Evolutionary conservation across 1,140 invertebrate species (phyloP).

Genomic region (Drosophila eugracilis): DNA sequence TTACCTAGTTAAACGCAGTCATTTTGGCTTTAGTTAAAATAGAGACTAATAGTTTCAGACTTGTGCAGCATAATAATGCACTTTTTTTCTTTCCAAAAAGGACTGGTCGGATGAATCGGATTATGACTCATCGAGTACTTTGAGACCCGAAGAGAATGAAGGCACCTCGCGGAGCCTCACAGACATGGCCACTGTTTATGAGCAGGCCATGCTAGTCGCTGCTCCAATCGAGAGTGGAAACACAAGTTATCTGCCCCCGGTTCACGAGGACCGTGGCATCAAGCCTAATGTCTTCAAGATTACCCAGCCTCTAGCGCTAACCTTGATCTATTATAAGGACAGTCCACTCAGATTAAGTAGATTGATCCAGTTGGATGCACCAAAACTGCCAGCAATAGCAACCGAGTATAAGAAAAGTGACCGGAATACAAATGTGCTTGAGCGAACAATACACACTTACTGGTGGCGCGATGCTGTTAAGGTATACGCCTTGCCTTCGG

Average conservation of each 20-base stretch:
- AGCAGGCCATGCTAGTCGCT: background rate
- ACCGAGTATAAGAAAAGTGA: background rate
- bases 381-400: background rate
- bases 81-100: conserved; percentile 15
- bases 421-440: conserved; percentile 2
- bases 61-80: background rate
- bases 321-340: background rate
- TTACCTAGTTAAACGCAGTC: too few relatives aligned
- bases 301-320: background rate
- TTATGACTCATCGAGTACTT: background rate
- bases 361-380: conserved; percentile 6
- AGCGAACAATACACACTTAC: conserved; percentile 33
- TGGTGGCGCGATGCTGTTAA: conserved; percentile 61
- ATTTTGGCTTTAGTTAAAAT: too few relatives aligned
- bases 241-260: conserved; percentile 8
- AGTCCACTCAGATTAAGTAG: background rate
- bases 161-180: conserved; percentile 1
- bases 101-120: conserved; percentile 46
- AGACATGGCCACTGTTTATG: conserved; percentile 28
- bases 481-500: conserved; percentile 12
- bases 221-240: background rate
- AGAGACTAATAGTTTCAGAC: too few relatives aligned
- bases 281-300: conserved; percentile 1
- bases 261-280: background rate
- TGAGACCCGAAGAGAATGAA: background rate